These are phyloP conservation scores for Trichomycterus rosablanca DNA, from an alignment of 2,113 vertebrate species.

Conservation along the genomic window DNA sequence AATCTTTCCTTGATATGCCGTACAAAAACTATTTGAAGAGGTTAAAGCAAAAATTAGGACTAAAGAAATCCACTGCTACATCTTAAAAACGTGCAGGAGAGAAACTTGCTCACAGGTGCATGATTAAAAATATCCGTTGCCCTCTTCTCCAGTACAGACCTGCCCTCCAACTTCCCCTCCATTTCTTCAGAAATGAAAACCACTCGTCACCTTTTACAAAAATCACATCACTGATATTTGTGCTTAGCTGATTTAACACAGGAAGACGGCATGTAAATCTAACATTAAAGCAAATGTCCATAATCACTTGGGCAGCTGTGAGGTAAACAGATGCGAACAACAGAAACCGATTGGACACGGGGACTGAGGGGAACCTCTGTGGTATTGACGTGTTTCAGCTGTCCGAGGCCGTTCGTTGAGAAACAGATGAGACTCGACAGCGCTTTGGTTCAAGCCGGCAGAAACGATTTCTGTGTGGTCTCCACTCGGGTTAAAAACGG, in stretches of 20 bases:
- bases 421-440: constrained; percentile 56
- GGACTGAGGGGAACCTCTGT: background rate
- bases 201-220: background rate
- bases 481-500: too few species aligned
- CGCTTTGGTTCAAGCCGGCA: constrained; percentile 69
- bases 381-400: constrained; percentile 6
- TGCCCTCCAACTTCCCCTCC: constrained; percentile 1
- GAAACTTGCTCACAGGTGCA: background rate
- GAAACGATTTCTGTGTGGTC: constrained; percentile 23
- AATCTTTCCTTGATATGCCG: too few species aligned
- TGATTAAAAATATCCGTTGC: background rate
- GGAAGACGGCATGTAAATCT: constrained; percentile 9
- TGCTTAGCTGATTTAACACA: constrained; percentile 14
- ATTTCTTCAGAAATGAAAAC: background rate
- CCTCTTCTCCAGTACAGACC: constrained; percentile 6
- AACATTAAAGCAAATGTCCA: background rate
- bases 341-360: background rate
- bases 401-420: constrained; percentile 56
- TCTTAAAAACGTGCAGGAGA: background rate
- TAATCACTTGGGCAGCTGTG: background rate
- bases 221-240: background rate
- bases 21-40: too few species aligned
- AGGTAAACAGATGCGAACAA: constrained; percentile 30
- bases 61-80: constrained; percentile 32
- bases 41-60: constrained; percentile 58